phyloP scores from a whole-genome alignment of 1,140 invertebrate genomes.

The Lordiphosa mommai region DNA sequence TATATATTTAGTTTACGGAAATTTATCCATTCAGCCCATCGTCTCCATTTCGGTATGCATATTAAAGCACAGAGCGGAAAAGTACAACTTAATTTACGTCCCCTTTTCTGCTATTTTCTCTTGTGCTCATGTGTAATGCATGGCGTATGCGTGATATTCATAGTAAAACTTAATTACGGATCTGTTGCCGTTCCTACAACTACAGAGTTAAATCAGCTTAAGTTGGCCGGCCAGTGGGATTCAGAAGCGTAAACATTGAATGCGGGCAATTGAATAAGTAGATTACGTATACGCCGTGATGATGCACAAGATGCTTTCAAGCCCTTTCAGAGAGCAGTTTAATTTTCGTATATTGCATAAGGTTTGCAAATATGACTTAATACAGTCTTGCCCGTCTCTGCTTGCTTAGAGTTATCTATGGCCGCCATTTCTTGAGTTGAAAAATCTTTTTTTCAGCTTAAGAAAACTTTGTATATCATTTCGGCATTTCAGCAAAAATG shows the following conservation, averaged over 20 bases:
- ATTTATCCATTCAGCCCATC: constrained; percentile 19
- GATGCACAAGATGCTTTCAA: constrained; percentile 25
- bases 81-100: neutral
- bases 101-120: neutral
- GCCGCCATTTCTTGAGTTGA: too few species aligned
- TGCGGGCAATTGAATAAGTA: constrained; percentile 12
- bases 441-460: too few species aligned
- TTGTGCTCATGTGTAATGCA: constrained; percentile 27
- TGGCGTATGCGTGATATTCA: constrained; percentile 51
- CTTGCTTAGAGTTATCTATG: too few species aligned
- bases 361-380: too few species aligned
- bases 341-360: too few species aligned
- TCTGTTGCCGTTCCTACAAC: neutral
- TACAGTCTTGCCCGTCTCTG: too few species aligned
- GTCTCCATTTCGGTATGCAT: constrained; percentile 13
- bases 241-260: constrained; percentile 2
- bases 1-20: constrained; percentile 11
- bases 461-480: too few species aligned
- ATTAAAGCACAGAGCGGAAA: constrained; percentile 3
- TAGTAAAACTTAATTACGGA: constrained; percentile 50
- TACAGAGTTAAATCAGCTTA: constrained; percentile 17
- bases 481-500: too few species aligned
- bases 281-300: constrained; percentile 53
- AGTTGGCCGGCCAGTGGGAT: neutral
- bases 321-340: too few species aligned